These are phyloP conservation scores for Portunus trituberculatus DNA, from an alignment of 1,140 invertebrate genomes.

Conservation along the genomic window DNA sequence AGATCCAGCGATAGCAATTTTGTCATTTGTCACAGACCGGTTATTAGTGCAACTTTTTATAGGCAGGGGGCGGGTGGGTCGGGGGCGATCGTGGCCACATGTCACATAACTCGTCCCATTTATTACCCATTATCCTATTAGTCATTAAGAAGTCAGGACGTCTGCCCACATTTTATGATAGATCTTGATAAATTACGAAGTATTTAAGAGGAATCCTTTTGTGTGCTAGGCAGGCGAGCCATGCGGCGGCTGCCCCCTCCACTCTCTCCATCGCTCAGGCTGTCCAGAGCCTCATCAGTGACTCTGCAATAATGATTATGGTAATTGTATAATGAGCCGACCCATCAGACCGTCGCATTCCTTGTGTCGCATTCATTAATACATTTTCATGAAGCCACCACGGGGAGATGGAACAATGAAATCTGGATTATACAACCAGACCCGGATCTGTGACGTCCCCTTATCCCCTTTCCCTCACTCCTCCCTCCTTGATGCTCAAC, in stretches of 20 bases:
- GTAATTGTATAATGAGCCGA: conserved; percentile 73
- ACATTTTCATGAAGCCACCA: conserved; percentile 64
- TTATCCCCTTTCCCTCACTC: background rate
- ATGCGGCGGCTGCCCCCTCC: background rate
- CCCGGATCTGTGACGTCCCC: background rate
- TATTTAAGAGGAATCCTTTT: conserved; percentile 70
- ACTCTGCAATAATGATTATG: conserved; percentile 74
- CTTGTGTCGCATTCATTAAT: conserved; percentile 56
- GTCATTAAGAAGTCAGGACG: conserved; percentile 65
- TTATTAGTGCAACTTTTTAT: conserved; percentile 75
- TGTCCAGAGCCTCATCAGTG: conserved; percentile 67
- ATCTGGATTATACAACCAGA: conserved; percentile 59
- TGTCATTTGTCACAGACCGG: conserved; percentile 75
- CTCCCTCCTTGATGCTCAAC: background rate
- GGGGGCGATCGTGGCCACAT: conserved; percentile 57
- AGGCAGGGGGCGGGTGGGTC: background rate
- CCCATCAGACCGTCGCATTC: conserved; percentile 57
- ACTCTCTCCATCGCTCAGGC: conserved; percentile 56
- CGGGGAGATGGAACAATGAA: conserved; percentile 62
- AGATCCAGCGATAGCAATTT: conserved; percentile 74
- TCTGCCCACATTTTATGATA: conserved; percentile 62
- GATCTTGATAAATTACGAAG: conserved; percentile 71
- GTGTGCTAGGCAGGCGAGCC: conserved; percentile 9
- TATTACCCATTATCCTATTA: conserved; percentile 72
- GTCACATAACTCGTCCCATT: conserved; percentile 70